Evolutionary conservation across 2,888 invertebrate genomes (phyloP), one percentile per base, ranked within the genome.

Genomic region (Tetanocera ferruginea): DNA sequence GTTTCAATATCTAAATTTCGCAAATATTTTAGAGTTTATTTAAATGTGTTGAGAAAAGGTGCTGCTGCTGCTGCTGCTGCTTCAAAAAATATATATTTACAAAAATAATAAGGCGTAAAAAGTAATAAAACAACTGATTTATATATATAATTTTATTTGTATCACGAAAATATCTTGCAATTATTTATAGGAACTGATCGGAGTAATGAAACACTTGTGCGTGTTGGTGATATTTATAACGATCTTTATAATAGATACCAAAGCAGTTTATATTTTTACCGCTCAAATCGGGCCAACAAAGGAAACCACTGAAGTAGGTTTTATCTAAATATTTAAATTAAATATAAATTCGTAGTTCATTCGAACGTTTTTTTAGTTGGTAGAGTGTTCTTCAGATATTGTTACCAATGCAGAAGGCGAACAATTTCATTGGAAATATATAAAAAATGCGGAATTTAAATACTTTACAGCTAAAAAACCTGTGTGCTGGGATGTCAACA

Each of bases 401-500:
- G 49, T 69, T 9, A 17, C 49, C 11, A n/a, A 67, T 28, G 11
- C 49, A 9, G 6, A 31, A 19, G 71, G 72, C 31, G 79, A 76
- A 67, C 37, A 55, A 77, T 80, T 79, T 70, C 57, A 72, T 23
- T 86, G 86, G 85, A 84, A 83, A 78, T 77, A 78, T 76, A 28
- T 23, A 2, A 19, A 49, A 2, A 80, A 81, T 31, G 77, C 76
- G 5, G 49, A 19, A 2, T n/a, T 72, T 3, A 80, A 76, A 73
- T 84, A 83, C 57, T 79, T 82, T 73, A 76, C 80, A 14, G 83
- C 84, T 3, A 76, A 84, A 60, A 77, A 77, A 76, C 82, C 49
- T 14, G 69, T 83, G 6, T 85, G 86, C 70, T 85, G 83, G 83
- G 62, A 79, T 25, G 70, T 80, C 17, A 76, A 76, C 49, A 76